A percentile compares a stretch with the other conserved stretches of the same genome.
phyloP scores from a whole-genome alignment of 2,113 vertebrate species.

The chimpanzee (Pan troglodytes) region DNA sequence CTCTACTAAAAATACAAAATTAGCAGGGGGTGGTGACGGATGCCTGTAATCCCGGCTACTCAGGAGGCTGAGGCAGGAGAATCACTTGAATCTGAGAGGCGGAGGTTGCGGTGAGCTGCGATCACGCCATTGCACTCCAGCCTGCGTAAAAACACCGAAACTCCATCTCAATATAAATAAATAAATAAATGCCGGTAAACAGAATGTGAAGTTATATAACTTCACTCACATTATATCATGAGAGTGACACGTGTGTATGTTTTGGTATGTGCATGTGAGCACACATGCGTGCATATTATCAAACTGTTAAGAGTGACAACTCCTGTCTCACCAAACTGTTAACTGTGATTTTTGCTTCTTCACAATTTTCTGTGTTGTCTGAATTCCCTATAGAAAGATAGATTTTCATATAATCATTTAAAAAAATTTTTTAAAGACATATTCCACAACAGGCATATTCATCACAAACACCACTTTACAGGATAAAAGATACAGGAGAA shows the following conservation, averaged over 20 bases:
- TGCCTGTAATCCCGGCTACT: too few relatives aligned
- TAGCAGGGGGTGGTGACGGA: too few relatives aligned
- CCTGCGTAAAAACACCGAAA: too few relatives aligned
- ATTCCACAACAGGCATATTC: background rate
- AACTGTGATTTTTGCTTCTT: background rate
- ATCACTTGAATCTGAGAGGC: too few relatives aligned
- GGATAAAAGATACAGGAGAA: background rate
- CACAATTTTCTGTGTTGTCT: background rate
- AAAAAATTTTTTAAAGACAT: background rate
- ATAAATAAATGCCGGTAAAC: background rate
- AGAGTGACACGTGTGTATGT: background rate
- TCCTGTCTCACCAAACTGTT: background rate
- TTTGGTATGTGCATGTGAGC: background rate
- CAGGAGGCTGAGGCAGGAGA: too few relatives aligned
- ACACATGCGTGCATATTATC: background rate
- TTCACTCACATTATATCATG: background rate
- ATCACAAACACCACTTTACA: background rate
- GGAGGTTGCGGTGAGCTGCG: too few relatives aligned
- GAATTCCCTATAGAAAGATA: background rate
- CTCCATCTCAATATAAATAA: too few relatives aligned
- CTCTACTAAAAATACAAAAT: too few relatives aligned
- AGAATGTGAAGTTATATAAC: background rate
- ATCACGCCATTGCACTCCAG: too few relatives aligned
- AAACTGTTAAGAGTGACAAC: background rate
- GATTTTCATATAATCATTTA: background rate